A percentile compares a stretch with the other conserved stretches of the same genome.
Conservation (phyloP, 2,797 vertebrate species). For the Garrulus glandarius region DNA sequence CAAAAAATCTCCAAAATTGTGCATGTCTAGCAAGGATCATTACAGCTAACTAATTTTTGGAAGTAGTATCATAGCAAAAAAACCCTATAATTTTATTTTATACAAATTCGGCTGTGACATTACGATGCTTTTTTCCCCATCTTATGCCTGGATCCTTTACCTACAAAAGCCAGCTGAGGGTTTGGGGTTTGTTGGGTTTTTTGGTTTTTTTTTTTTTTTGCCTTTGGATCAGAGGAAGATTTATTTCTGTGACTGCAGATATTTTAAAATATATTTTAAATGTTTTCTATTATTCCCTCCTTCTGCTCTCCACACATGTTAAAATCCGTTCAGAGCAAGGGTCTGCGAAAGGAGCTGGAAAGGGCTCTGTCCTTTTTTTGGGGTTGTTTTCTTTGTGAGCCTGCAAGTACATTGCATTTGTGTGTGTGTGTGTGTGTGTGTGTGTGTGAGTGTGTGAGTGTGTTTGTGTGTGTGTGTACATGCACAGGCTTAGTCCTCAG, state of each 20-base stretch:
- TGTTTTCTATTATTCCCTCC: slow-evolving; percentile 65
- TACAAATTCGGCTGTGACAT: slow-evolving; percentile 10
- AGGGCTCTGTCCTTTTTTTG: slow-evolving; percentile 45
- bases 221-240: slow-evolving; percentile 32
- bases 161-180: background rate
- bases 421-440: background rate
- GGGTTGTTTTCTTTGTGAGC: slow-evolving; percentile 73
- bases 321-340: slow-evolving; percentile 59
- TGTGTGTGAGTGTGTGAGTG: background rate
- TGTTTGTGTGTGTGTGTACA: slow-evolving; percentile 39
- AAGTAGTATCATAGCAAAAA: background rate
- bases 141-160: background rate
- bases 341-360: slow-evolving; percentile 17
- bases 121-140: background rate
- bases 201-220: background rate
- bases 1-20: background rate
- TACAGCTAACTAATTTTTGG: slow-evolving; percentile 3
- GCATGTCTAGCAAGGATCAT: slow-evolving; percentile 41
- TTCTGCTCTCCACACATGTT: slow-evolving; percentile 65
- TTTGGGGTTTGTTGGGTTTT: background rate
- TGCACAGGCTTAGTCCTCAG: slow-evolving; percentile 92
- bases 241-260: slow-evolving; percentile 52
- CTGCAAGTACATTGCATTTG: slow-evolving; percentile 7
- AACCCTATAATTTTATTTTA: background rate
- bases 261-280: slow-evolving; percentile 68